Percentiles rank a stretch among this genome's conserved stretches.
Conservation (phyloP, 2,113 vertebrate genomes). For the Istiophorus platypterus region DNA sequence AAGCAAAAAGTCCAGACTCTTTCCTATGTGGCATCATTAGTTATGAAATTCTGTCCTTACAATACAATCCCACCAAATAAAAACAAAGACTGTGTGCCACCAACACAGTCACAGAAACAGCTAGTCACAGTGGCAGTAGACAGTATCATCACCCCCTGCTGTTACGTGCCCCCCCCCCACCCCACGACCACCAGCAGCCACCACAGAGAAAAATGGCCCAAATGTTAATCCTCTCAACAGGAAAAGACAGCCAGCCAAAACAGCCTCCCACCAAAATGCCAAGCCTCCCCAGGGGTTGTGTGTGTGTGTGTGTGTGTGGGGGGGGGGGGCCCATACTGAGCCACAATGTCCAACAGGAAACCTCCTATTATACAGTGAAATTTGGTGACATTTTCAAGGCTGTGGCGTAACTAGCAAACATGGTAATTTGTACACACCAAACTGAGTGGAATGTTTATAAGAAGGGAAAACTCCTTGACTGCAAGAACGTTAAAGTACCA, state of each 20-base stretch:
- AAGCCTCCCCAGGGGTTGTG: slow-evolving; percentile 21
- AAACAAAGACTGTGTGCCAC: neutral
- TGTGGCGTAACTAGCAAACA: neutral
- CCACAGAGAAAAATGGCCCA: neutral
- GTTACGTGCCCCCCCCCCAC: neutral
- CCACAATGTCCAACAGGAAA: neutral
- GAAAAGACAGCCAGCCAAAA: slow-evolving; percentile 35
- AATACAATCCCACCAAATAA: too few species aligned
- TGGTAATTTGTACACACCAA: neutral
- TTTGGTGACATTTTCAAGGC: neutral
- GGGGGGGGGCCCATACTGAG: too few species aligned
- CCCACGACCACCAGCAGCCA: neutral
- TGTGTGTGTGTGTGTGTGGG: too few species aligned
- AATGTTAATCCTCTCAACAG: slow-evolving; percentile 47
- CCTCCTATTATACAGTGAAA: neutral
- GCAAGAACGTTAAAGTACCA: neutral
- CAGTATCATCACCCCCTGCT: slow-evolving; percentile 1
- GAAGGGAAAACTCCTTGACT: neutral
- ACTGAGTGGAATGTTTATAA: neutral
- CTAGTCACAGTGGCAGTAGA: neutral
- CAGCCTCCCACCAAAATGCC: slow-evolving; percentile 47
- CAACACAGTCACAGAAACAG: neutral
- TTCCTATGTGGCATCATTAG: neutral
- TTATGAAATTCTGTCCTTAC: neutral
- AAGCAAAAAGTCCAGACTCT: neutral